Base-by-base conservation (phyloP, 2,888 invertebrate species). In the Iselma pallidipennis region DNA sequence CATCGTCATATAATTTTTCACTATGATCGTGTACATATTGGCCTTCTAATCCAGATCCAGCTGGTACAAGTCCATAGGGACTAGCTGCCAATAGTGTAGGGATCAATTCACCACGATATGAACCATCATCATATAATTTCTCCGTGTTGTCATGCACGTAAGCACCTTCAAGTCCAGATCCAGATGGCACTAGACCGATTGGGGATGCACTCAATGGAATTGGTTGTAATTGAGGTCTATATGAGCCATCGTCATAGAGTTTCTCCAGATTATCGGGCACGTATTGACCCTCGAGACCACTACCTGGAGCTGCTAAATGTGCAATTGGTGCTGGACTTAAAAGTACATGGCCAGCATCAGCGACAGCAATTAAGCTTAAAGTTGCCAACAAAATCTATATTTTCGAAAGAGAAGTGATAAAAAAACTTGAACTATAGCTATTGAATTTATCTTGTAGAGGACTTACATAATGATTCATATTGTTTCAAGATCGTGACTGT, bases 181-280 rank as follows among this genome's bases (percentile, higher is more conserved):
- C 73, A 33, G 73, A 61, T 31, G 67, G 66, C 2, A 69, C 69
- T 50, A 71, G 58, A 49, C 74, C 74, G 21, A 71, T 71, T 6
- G 73, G 74, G n/a, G 70, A 70, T 33, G 65, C 57, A 45, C 66
- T 68, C 61, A 74, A 66, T 28, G 71, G 71, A 10, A 71, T 50
- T 21, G 71, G 62, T 50, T 59, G 59, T 55, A 71, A 61, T 68
- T 74, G 67, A 1, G 74, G 71, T 55, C 63, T 75, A 70, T 77
- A 77, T 49, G 74, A 74, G 56, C 77, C 77, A 65, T 77, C 77
- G 50, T 77, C 77, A 69, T 75, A 76, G 52, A 76, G 64, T 55
- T 70, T 71, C 52, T 76, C 76, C 37, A 60, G 69, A 65, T 71
- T 65, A 63, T 76, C 76, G 19, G 65, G 77, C 10, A 76, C 71